phyloP scores from a whole-genome alignment of 2,113 vertebrate species.

The Tragelaphus strepsiceros region DNA sequence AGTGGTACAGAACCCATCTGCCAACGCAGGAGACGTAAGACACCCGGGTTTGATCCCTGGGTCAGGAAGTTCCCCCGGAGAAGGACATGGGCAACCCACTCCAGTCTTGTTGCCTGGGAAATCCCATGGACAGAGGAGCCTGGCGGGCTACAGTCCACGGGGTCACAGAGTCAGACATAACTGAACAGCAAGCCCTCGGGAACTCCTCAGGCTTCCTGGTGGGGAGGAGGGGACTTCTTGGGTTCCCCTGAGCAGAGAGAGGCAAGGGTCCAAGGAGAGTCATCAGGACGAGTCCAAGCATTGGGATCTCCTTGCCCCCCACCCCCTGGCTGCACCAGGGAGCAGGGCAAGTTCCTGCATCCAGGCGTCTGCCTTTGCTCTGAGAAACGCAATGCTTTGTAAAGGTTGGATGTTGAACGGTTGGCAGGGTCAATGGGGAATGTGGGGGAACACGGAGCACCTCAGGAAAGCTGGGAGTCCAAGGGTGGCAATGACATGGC shows the following conservation, averaged over 20 bases:
- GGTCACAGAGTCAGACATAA: background rate
- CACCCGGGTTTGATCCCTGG: accelerated
- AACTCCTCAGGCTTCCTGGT: background rate
- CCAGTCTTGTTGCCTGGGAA: background rate
- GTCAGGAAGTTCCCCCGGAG: background rate
- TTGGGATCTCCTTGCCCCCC: background rate
- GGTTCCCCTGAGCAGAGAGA: no score
- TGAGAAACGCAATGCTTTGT: accelerated
- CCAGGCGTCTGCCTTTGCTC: background rate
- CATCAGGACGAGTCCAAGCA: accelerated
- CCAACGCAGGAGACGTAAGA: accelerated
- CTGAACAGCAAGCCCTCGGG: background rate
- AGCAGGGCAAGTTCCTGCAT: accelerated
- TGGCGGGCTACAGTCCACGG: background rate
- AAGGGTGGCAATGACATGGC: background rate
- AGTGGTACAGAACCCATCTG: background rate
- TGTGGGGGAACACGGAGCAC: background rate
- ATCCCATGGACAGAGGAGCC: background rate
- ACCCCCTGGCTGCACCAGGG: accelerated
- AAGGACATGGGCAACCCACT: background rate
- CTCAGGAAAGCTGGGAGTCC: background rate
- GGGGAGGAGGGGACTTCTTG: background rate
- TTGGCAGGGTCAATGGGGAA: accelerated
- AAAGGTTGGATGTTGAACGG: accelerated
- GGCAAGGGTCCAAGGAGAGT: accelerated